Percentiles rank a stretch among this genome's conserved stretches.
Conservation (phyloP, 2,113 vertebrate species). For the Mesitornis unicolor region DNA sequence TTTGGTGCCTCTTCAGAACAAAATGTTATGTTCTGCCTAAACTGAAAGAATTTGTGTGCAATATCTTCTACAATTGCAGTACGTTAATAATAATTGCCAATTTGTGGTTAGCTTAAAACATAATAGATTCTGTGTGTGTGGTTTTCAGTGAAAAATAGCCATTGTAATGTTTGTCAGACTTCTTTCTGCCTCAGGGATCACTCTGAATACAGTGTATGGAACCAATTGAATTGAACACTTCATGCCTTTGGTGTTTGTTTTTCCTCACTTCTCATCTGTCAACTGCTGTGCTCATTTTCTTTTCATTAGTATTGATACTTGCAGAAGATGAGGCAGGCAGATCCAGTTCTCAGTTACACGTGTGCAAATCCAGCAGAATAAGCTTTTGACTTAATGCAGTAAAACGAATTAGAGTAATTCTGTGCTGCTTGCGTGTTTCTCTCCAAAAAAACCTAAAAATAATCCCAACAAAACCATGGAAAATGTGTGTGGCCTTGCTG, state of each 20-base stretch:
- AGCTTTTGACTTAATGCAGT: background rate
- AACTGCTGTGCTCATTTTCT: slow-evolving; percentile 11
- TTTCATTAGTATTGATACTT: background rate
- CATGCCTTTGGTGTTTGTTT: slow-evolving; percentile 32
- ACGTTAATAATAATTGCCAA: slow-evolving; percentile 54
- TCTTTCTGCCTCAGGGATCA: slow-evolving; percentile 5
- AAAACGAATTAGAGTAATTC: background rate
- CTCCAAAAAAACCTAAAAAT: background rate
- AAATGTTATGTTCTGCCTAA: slow-evolving; percentile 10
- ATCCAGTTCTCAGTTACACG: background rate
- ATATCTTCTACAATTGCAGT: background rate
- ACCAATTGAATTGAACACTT: background rate
- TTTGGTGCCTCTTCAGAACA: slow-evolving; percentile 7
- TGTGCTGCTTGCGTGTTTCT: background rate
- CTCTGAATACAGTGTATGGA: background rate
- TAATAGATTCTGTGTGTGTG: slow-evolving; percentile 31
- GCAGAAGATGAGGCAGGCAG: background rate
- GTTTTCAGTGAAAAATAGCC: slow-evolving; percentile 27
- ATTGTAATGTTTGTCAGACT: slow-evolving; percentile 32
- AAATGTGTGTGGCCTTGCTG: background rate
- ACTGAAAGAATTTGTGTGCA: background rate
- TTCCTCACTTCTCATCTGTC: slow-evolving; percentile 10
- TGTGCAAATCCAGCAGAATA: background rate
- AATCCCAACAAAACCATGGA: no score
- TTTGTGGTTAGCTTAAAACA: slow-evolving; percentile 46